These are phyloP conservation scores for Heteropelma amictum DNA, from an alignment of 2,888 invertebrate species.

Conservation along the genomic window DNA sequence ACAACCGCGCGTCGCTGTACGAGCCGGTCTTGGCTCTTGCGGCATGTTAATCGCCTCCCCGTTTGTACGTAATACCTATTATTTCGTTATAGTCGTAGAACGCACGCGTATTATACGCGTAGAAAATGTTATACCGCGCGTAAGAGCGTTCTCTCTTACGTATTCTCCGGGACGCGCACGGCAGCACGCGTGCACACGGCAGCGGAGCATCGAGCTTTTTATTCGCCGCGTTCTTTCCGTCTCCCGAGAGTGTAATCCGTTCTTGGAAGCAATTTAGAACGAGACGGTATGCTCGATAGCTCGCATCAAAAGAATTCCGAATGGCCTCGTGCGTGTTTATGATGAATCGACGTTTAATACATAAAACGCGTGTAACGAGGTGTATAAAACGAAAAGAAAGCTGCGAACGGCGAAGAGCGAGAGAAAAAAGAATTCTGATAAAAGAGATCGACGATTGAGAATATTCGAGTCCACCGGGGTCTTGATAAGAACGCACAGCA, in stretches of 20 bases:
- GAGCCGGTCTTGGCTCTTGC: conserved; percentile 35
- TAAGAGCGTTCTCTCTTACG: no score
- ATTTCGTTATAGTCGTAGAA: conserved; percentile 1
- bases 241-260: conserved; percentile 26
- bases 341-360: background rate
- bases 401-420: no score
- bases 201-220: background rate
- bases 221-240: background rate
- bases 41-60: conserved; percentile 43
- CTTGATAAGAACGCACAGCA: no score
- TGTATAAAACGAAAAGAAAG: no score
- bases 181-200: background rate
- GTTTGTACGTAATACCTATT: conserved; percentile 37
- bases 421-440: no score
- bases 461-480: no score
- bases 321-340: conserved; percentile 13
- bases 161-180: conserved; percentile 22
- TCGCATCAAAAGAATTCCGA: conserved; percentile 16
- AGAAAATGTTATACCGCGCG: background rate
- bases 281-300: conserved; percentile 23
- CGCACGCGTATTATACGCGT: background rate
- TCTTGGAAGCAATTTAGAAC: conserved; percentile 44
- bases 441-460: no score
- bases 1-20: conserved; percentile 32
- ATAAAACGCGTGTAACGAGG: background rate